These are phyloP conservation scores for Girardia tigrina DNA, from an alignment of 2,888 invertebrate species.

Conservation along the genomic window DNA sequence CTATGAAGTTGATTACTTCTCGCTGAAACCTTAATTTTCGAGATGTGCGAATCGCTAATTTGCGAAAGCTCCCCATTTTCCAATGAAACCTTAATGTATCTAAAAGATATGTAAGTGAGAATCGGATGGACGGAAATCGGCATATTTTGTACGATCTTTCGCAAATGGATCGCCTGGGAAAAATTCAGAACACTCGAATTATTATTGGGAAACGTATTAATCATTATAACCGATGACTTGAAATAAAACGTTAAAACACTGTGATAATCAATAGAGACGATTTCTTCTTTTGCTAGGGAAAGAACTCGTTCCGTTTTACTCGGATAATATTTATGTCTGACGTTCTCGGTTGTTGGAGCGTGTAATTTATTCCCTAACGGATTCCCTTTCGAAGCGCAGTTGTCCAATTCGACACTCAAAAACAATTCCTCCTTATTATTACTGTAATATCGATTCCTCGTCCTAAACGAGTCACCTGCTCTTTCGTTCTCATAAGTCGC, in stretches of 20 bases:
- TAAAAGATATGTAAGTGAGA: neutral
- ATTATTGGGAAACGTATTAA: neutral
- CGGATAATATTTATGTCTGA: neutral
- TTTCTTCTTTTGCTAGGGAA: neutral
- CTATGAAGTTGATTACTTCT: neutral
- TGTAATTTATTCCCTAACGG: neutral
- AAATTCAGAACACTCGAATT: neutral
- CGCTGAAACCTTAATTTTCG: neutral
- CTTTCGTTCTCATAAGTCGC: neutral
- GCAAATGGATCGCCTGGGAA: neutral
- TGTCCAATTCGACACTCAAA: constrained; percentile 6
- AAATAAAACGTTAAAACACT: neutral
- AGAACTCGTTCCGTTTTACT: neutral
- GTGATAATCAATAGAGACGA: neutral
- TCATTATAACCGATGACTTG: neutral
- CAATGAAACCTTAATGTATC: neutral
- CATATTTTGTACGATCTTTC: neutral
- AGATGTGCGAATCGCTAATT: neutral
- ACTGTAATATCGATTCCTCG: no score
- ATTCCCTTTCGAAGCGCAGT: neutral
- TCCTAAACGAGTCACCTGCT: neutral
- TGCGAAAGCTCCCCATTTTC: neutral
- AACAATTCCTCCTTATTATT: neutral
- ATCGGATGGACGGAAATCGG: neutral
- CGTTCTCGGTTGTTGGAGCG: neutral